A percentile compares a stretch with the other conserved stretches of the same genome.
Evolutionary conservation across 2,113 vertebrate genomes (phyloP).

Genomic region (Pithys albifrons): DNA sequence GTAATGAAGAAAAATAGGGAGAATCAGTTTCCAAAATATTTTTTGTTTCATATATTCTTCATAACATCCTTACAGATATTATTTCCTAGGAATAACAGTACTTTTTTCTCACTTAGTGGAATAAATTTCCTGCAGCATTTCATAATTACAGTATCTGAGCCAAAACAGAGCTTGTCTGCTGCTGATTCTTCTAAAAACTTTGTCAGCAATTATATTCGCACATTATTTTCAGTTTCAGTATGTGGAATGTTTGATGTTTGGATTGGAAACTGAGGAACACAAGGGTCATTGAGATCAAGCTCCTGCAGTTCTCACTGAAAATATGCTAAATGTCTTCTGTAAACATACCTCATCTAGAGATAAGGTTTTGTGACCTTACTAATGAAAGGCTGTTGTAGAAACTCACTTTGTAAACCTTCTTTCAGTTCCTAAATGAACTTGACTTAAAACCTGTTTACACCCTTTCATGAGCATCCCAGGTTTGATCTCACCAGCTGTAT

Average conservation of each 20-base stretch:
- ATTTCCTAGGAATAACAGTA: background rate
- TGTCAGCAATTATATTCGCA: background rate
- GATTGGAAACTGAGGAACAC: background rate
- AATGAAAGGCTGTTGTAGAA: background rate
- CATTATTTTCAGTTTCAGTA: slow-evolving; percentile 31
- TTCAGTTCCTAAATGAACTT: background rate
- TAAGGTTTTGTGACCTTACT: background rate
- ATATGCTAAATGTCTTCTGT: slow-evolving; percentile 19
- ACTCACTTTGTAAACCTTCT: background rate
- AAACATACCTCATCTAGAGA: slow-evolving; percentile 24
- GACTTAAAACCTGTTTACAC: background rate
- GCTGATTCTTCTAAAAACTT: background rate
- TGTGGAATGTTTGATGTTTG: background rate
- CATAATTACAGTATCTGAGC: slow-evolving; percentile 16
- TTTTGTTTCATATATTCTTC: slow-evolving; percentile 7
- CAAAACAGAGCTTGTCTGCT: background rate
- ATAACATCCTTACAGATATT: background rate
- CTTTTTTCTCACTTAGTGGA: background rate
- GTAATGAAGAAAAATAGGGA: background rate
- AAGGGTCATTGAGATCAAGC: slow-evolving; percentile 7
- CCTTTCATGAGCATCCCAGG: background rate
- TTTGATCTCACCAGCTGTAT: background rate
- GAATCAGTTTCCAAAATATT: background rate
- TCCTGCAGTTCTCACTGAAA: background rate
- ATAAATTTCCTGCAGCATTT: slow-evolving; percentile 40